A percentile compares a stretch with the other conserved stretches of the same genome.
These are phyloP conservation scores for Oenanthe oenanthe DNA, from an alignment of 2,113 vertebrate genomes.

Conservation along the genomic window DNA sequence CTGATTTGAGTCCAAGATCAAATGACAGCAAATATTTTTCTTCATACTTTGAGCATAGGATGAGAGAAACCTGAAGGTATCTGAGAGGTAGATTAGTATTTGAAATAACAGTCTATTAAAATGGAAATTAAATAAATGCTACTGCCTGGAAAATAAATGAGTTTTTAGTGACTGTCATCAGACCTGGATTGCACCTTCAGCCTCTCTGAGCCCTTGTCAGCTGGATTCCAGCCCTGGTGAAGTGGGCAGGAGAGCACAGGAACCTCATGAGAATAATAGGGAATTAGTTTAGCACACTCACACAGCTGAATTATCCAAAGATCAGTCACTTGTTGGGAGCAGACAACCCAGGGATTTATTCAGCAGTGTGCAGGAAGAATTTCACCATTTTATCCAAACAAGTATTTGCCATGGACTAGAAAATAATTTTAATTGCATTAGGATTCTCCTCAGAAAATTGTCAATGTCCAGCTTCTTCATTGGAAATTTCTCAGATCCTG, in stretches of 20 bases:
- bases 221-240: conserved; percentile 56
- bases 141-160: conserved; percentile 58
- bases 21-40: neutral
- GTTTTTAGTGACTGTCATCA: conserved; percentile 45
- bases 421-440: conserved; percentile 27
- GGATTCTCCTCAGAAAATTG: neutral
- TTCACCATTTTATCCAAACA: conserved; percentile 28
- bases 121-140: conserved; percentile 64
- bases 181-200: conserved; percentile 33
- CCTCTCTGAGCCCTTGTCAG: neutral
- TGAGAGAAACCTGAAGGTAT: conserved; percentile 11
- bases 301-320: conserved; percentile 38
- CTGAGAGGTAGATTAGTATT: conserved; percentile 20
- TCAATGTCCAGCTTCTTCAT: neutral
- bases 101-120: conserved; percentile 55
- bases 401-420: neutral
- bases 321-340: conserved; percentile 47
- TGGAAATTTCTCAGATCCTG: neutral
- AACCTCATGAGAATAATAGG: conserved; percentile 59
- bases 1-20: neutral
- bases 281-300: conserved; percentile 48
- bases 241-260: conserved; percentile 33
- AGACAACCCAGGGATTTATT: conserved; percentile 11
- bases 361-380: neutral
- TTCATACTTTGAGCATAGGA: neutral